Conservation (phyloP, 1,140 invertebrate genomes). For the Ips typographus region DNA sequence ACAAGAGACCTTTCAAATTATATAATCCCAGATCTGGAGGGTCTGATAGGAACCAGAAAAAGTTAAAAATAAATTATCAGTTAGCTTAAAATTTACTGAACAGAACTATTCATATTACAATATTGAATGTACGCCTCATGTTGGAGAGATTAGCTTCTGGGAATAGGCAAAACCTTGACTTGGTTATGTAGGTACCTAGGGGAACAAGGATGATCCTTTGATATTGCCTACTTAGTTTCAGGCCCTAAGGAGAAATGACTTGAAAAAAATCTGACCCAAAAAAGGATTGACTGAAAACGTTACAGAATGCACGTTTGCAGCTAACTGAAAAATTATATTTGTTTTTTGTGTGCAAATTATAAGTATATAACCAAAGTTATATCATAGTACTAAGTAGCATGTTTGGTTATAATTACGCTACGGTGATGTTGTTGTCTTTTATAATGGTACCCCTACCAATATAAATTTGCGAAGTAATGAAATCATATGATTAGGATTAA, state of each 20-base stretch:
- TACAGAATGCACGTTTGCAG: no score
- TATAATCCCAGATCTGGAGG: neutral
- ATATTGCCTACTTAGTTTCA: slow-evolving; percentile 22
- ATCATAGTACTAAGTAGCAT: slow-evolving; percentile 4
- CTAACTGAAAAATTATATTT: no score
- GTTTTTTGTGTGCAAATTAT: neutral
- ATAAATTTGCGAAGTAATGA: slow-evolving; percentile 4
- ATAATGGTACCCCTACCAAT: slow-evolving; percentile 7
- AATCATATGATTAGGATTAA: slow-evolving; percentile 1
- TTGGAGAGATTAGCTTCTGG: neutral
- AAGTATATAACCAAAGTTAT: slow-evolving; percentile 10
- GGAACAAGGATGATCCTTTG: slow-evolving; percentile 15
- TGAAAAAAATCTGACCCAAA: no score
- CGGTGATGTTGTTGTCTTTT: neutral
- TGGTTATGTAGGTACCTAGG: slow-evolving; percentile 1
- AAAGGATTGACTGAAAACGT: no score
- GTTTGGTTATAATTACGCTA: slow-evolving; percentile 17
- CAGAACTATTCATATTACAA: no score
- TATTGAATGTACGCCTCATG: no score
- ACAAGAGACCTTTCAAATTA: slow-evolving; percentile 1
- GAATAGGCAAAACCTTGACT: slow-evolving; percentile 10
- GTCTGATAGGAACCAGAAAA: neutral
- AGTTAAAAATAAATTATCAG: neutral
- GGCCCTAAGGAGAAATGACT: neutral
- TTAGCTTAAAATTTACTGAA: neutral